Percentiles rank a stretch among this genome's conserved stretches.
Conservation (phyloP, 2,113 vertebrate species). For the Apistogramma diplotaenia region DNA sequence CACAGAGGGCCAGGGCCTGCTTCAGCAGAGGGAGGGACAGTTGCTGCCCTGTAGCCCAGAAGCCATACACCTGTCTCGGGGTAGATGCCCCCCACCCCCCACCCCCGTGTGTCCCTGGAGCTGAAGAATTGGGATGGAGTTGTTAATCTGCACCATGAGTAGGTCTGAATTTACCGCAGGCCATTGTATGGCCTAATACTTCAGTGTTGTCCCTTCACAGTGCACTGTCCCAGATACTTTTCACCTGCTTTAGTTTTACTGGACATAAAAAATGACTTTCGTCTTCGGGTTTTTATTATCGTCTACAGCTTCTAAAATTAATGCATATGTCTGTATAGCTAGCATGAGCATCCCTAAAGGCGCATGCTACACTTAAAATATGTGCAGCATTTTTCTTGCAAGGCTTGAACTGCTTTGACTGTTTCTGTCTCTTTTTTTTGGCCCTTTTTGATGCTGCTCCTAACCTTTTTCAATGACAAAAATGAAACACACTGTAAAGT, state of each 20-base stretch:
- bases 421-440: not conserved
- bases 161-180: conserved; percentile 53
- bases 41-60: conserved; percentile 49
- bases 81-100: conserved; percentile 26
- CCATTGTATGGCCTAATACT: conserved; percentile 57
- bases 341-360: not conserved
- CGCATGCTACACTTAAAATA: not conserved
- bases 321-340: not conserved
- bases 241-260: conserved; percentile 32
- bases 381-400: not conserved
- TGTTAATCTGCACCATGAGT: conserved; percentile 60
- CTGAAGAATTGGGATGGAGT: conserved; percentile 42
- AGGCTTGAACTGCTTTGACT: not conserved
- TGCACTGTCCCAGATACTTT: conserved; percentile 57
- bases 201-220: conserved; percentile 38
- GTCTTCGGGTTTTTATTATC: not conserved
- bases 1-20: conserved; percentile 21
- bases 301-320: not conserved
- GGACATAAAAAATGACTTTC: not conserved
- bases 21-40: conserved; percentile 35
- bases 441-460: not conserved
- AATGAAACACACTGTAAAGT: conserved; percentile 28
- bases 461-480: conserved; percentile 40
- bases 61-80: conserved; percentile 57
- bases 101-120: conserved; percentile 51